Evolutionary conservation across 2,797 vertebrate species (phyloP), one percentile per base, ranked within the genome.

Genomic region (Neostethus bicornis): DNA sequence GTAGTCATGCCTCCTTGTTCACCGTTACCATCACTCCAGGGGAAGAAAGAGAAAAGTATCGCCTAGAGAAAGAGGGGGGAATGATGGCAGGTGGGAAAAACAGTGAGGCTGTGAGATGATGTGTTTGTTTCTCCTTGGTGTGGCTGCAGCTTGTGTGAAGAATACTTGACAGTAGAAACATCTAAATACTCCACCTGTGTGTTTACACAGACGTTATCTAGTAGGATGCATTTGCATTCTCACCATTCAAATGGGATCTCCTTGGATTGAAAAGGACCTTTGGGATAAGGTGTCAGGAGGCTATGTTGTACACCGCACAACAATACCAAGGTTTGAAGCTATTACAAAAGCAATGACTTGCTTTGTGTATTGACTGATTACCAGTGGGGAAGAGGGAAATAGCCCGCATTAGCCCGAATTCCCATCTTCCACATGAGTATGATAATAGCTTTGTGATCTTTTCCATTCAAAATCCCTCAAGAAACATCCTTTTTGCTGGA

Each of bases 321-420:
- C 37, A 58, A 73, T 75, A 77, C 51, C 61, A 75, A 59, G 58
- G 79, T 57, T 71, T 7, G 8, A 50, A 50, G 73, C 70, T 71
- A 74, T 81, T 86, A 74, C 49, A 67, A 44, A 62, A 48, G 58
- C 70, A 69, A 73, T 76, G 67, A 55, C 79, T 77, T 44, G 71
- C 82, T 79, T 80, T 84, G 81, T 83, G 75, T 17, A 11, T 37
- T 80, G 73, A 85, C 67, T 85, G 83, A 87, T 85, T 79, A 83
- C 68, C 53, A 35, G 25, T 50, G 73, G 60, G 68, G 61, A 38
- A 56, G 73, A 55, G 77, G 71, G 71, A 77, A 80, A 81, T 51
- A 53, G 68, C 46, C 32, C 24, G 46, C 66, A 47, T 66, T 42
- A 42, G 55, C 51, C 58, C 4, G 16, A 83, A 71, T 76, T 39